A percentile compares a stretch with the other conserved stretches of the same genome.
Evolutionary conservation across 1,140 invertebrate species (phyloP).

Genomic region (Ips nitidus): DNA sequence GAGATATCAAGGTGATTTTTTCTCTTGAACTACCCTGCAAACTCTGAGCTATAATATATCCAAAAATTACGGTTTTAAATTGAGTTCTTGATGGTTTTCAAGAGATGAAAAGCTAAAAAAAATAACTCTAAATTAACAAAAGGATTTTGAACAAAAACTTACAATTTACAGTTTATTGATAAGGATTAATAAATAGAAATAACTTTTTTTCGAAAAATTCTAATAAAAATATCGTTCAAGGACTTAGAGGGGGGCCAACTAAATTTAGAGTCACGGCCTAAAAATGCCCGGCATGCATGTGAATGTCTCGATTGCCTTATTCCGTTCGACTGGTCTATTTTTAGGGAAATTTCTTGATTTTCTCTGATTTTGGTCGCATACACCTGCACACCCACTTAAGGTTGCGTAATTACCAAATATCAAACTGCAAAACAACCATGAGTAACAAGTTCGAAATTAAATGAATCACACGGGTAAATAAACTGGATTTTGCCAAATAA

Average conservation of each 20-base stretch:
- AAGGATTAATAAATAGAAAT: too few species aligned
- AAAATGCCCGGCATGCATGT: constrained; percentile 19
- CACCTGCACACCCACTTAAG: too few species aligned
- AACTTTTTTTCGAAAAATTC: too few species aligned
- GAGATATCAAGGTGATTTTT: too few species aligned
- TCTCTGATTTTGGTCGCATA: neutral
- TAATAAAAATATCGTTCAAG: constrained; percentile 22
- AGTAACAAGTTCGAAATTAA: neutral
- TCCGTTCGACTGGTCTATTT: neutral
- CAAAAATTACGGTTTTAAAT: too few species aligned
- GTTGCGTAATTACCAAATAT: neutral
- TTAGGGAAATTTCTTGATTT: neutral
- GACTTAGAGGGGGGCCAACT: constrained; percentile 7
- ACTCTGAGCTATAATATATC: too few species aligned
- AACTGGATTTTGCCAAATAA: constrained; percentile 6
- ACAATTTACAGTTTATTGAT: too few species aligned
- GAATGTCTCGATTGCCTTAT: constrained; percentile 2
- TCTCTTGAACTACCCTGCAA: too few species aligned
- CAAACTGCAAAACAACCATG: neutral
- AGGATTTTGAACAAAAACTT: too few species aligned
- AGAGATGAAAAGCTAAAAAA: too few species aligned
- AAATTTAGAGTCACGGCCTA: constrained; percentile 10
- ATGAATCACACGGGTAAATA: constrained; percentile 14
- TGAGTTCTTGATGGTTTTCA: too few species aligned
- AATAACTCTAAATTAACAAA: too few species aligned